These are phyloP conservation scores for Tachina grossa DNA, from an alignment of 2,888 invertebrate species.

Conservation along the genomic window DNA sequence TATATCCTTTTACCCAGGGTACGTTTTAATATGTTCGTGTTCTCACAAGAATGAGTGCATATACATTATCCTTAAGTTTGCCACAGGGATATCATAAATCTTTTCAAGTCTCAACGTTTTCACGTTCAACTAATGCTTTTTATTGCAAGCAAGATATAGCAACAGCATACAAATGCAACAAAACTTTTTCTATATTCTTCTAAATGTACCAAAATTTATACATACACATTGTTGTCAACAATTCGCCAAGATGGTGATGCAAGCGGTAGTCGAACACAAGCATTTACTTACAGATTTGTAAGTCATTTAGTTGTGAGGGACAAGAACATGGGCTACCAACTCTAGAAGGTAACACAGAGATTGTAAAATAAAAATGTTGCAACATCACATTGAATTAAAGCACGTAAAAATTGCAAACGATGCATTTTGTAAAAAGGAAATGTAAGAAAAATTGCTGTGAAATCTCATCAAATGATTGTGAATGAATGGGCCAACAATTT, in stretches of 20 bases:
- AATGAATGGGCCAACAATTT: conserved; percentile 67
- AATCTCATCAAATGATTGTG: conserved; percentile 70
- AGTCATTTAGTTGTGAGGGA: conserved; percentile 9
- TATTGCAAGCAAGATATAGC: conserved; percentile 36
- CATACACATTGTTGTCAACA: conserved; percentile 57
- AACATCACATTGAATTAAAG: conserved; percentile 47
- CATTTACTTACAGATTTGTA: conserved; percentile 23
- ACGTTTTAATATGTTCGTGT: conserved; percentile 8
- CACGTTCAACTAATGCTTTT: conserved; percentile 49
- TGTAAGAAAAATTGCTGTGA: conserved; percentile 69
- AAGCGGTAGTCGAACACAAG: conserved; percentile 32
- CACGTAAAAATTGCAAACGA: conserved; percentile 70
- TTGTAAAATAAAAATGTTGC: conserved; percentile 36
- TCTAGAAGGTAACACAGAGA: conserved; percentile 5
- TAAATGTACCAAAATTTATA: conserved; percentile 39
- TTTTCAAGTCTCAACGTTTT: conserved; percentile 58
- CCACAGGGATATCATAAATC: conserved; percentile 66
- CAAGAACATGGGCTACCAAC: neutral
- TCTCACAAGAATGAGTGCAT: neutral
- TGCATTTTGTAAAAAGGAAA: conserved; percentile 68
- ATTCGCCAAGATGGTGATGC: conserved; percentile 34
- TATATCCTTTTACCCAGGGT: neutral
- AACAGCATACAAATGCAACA: conserved; percentile 50
- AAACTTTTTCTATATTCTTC: conserved; percentile 33
- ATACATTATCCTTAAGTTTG: conserved; percentile 62